A percentile compares a stretch with the other conserved stretches of the same genome.
Conservation (phyloP, 2,888 invertebrate genomes). For the Dicranocentrus wangi region DNA sequence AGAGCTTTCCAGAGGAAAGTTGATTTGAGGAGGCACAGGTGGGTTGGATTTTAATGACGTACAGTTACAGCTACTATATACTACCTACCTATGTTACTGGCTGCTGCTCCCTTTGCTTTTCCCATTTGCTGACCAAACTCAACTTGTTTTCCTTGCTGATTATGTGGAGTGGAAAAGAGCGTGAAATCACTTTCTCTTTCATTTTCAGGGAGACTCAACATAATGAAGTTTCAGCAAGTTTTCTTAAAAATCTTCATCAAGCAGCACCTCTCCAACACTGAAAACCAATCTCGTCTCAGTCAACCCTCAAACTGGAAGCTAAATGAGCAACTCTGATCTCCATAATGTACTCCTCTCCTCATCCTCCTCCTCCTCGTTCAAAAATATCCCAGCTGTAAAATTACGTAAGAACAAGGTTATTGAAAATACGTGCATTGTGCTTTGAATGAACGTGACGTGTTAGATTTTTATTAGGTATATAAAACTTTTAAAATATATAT, state of each 20-base stretch:
- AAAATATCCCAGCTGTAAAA: no score
- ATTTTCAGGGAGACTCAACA: conserved; percentile 71
- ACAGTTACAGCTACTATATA: neutral
- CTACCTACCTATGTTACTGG: neutral
- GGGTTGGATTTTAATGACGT: conserved; percentile 28
- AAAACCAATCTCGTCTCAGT: conserved; percentile 7
- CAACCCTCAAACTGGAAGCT: neutral
- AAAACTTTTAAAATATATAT: neutral
- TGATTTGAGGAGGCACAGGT: conserved; percentile 88
- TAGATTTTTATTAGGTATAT: no score
- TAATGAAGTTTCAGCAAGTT: conserved; percentile 71
- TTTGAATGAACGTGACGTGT: no score
- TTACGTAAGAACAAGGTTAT: no score
- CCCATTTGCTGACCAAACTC: neutral
- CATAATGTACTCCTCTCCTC: neutral
- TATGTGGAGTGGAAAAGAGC: neutral
- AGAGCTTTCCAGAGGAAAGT: conserved; percentile 96
- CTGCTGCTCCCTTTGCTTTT: neutral
- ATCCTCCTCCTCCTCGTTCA: no score
- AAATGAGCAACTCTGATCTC: neutral
- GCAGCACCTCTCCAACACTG: conserved; percentile 61
- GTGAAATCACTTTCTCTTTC: conserved; percentile 32
- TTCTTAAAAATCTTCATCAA: conserved; percentile 71
- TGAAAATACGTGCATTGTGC: no score
- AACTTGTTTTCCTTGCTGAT: neutral